A percentile compares a stretch with the other conserved stretches of the same genome.
Conservation (phyloP, 2,888 invertebrate species). For the Eulithis prunata region DNA sequence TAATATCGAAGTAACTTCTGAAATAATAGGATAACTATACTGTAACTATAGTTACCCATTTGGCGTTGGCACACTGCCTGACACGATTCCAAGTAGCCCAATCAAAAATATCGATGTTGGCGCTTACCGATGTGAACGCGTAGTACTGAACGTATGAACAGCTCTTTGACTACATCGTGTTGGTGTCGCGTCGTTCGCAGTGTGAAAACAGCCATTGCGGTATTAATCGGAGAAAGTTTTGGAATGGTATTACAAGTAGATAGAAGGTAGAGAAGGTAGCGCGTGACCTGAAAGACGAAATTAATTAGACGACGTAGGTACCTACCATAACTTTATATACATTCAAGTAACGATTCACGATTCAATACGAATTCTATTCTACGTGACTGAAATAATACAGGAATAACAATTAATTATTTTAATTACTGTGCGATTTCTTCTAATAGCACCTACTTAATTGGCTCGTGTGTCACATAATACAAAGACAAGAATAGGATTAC, state of each 20-base stretch:
- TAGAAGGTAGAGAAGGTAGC: conserved; percentile 35
- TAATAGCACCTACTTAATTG: conserved; percentile 26
- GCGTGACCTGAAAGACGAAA: conserved; percentile 54
- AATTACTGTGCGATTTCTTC: conserved; percentile 19
- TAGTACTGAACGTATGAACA: too few species aligned
- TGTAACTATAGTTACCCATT: conserved; percentile 2
- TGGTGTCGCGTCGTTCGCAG: too few species aligned
- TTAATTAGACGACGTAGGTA: conserved; percentile 37
- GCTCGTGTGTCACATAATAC: conserved; percentile 10
- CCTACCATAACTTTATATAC: conserved; percentile 21
- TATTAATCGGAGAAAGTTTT: conserved; percentile 51
- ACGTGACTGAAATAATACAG: conserved; percentile 29
- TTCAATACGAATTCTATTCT: conserved; percentile 34
- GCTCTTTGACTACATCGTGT: too few species aligned
- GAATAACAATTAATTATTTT: conserved; percentile 16
- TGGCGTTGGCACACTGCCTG: too few species aligned
- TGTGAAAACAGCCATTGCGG: conserved; percentile 16
- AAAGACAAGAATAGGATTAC: not conserved
- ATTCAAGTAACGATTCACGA: conserved; percentile 23
- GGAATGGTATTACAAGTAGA: conserved; percentile 45
- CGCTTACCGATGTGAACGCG: too few species aligned
- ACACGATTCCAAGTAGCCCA: too few species aligned
- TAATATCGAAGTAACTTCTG: conserved; percentile 10
- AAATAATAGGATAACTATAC: not conserved
- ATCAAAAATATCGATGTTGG: too few species aligned